A percentile compares a stretch with the other conserved stretches of the same genome.
phyloP scores from a whole-genome alignment of 23 tunicate genomes.

The Trididemnum clinides region DNA sequence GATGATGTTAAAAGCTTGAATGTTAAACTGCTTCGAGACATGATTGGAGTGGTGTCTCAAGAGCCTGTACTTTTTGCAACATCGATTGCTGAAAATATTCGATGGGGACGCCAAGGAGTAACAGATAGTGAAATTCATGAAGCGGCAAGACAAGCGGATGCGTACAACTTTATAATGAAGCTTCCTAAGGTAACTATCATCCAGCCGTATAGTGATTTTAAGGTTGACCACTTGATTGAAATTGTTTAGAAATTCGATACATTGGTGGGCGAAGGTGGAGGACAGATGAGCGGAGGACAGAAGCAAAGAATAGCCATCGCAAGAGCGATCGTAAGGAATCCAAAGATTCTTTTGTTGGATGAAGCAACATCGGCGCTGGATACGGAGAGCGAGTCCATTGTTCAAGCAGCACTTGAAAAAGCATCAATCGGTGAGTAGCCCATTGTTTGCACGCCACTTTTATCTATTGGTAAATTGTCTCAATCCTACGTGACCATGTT shows the following conservation, averaged over 20 bases:
- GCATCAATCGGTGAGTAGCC: slow-evolving; percentile 57
- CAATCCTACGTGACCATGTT: too few relatives aligned
- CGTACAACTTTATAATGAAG: slow-evolving; percentile 63
- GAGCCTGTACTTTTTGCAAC: not conserved
- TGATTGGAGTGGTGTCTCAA: slow-evolving; percentile 61
- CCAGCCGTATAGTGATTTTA: not conserved
- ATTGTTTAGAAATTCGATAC: slow-evolving; percentile 74
- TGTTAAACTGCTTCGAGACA: slow-evolving; percentile 54
- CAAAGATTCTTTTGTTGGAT: slow-evolving; percentile 40
- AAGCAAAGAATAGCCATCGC: slow-evolving; percentile 44
- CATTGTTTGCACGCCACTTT: not conserved
- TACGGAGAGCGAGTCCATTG: slow-evolving; percentile 16
- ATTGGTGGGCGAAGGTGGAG: slow-evolving; percentile 89
- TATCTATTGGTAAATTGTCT: too few relatives aligned
- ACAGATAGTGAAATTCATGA: slow-evolving; percentile 51
- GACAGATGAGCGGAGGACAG: not conserved
- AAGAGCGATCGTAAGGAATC: slow-evolving; percentile 87
- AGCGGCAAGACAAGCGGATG: slow-evolving; percentile 77
- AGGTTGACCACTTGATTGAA: not conserved
- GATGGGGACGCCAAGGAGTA: slow-evolving; percentile 81
- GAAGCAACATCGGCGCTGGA: not conserved
- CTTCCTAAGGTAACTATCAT: slow-evolving; percentile 53
- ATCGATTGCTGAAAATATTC: not conserved
- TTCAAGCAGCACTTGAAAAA: slow-evolving; percentile 79
- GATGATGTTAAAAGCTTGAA: slow-evolving; percentile 34